Percentiles rank a stretch among this genome's conserved stretches.
Conservation (phyloP, 2,113 vertebrate genomes). For the Phaethon lepturus region DNA sequence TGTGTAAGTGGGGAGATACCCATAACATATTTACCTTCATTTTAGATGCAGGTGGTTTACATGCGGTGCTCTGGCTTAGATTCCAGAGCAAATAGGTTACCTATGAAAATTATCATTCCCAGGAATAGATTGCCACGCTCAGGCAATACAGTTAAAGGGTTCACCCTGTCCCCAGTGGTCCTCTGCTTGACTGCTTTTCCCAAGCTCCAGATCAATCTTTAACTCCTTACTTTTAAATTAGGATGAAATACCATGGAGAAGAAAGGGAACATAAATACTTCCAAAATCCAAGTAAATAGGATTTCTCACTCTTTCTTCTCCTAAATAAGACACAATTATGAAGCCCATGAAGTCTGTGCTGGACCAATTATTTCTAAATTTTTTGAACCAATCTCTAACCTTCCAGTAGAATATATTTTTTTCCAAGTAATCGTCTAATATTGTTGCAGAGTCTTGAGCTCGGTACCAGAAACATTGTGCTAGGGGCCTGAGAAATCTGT, state of each 20-base stretch:
- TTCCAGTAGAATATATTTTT: neutral
- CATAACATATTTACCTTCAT: neutral
- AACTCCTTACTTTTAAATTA: conserved; percentile 43
- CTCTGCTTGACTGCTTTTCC: conserved; percentile 66
- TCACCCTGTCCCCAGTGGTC: neutral
- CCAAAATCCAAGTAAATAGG: neutral
- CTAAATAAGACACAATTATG: neutral
- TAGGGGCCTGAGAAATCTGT: neutral
- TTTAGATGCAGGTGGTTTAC: neutral
- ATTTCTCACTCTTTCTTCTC: neutral
- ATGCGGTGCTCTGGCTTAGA: neutral
- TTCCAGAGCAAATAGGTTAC: conserved; percentile 51
- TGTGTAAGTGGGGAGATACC: neutral
- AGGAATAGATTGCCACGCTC: neutral
- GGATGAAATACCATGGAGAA: neutral
- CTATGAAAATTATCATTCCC: conserved; percentile 7
- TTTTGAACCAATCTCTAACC: neutral
- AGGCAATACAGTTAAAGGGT: neutral
- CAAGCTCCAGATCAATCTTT: conserved; percentile 63
- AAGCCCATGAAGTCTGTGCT: neutral
- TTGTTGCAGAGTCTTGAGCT: neutral
- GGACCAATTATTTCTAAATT: neutral
- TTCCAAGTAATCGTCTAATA: neutral
- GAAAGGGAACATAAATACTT: neutral
- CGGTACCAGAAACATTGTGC: neutral